Base-by-base conservation (phyloP, 2,888 invertebrate species). In the Dione vanillae region DNA sequence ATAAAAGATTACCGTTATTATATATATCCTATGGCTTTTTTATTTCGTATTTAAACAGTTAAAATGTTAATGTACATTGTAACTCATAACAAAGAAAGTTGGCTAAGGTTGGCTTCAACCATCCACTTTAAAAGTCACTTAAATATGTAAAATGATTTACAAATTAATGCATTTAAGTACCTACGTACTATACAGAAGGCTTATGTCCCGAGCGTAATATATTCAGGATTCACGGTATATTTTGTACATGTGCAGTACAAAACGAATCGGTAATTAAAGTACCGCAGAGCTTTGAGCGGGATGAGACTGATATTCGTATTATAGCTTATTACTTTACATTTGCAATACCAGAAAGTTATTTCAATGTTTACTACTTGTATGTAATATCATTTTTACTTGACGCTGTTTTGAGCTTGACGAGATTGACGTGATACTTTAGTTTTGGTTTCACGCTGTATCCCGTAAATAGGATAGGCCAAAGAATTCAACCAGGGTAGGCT, bases 181-280 rank as follows among this genome's bases (percentile, higher is more conserved):
- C n/a, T 0, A 16, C 0, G 12, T 35, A 35, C 41, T 19, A 6
- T 41, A 37, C 10, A 56, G 56, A 37, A 56, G 45, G 45, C 45
- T 61, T 35, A 35, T 45, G 43, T 45, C 16, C 61, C 45, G n/a
- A 61, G 45, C 35, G 45, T 61, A 35, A 61, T 61, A 61, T 35
- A 61, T 61, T 45, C 61, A 45, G 61, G 61, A 61, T 61, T 35
- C 61, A 45, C 11, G 9, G 45, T n/a, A n/a, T 61, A 16, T 49
- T 19, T 20, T 11, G 49, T 19, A 27, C 27, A 27, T n/a, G n/a
- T 27, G 5, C 27, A 19, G 19, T 19, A 61, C 61, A 64, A 64
- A 64, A 64, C 64, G 49, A 49, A 64, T 49, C 37, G 64, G 64
- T 64, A 47, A 49, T 64, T 64, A 64, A 49, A 37, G 64, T 49